Evolutionary conservation across 2,888 invertebrate genomes (phyloP).

Genomic region (Bibio marci): DNA sequence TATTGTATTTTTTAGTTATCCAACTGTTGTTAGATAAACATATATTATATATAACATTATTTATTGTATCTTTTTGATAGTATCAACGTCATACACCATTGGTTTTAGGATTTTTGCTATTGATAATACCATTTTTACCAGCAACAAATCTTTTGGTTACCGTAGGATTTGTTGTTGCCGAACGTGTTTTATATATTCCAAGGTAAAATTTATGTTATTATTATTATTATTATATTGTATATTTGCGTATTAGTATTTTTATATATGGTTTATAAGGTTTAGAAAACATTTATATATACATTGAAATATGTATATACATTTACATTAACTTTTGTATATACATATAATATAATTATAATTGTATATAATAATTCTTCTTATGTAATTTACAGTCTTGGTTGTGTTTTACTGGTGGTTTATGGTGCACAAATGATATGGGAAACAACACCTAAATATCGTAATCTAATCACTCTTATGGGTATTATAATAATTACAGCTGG

Average conservation of each 20-base stretch:
- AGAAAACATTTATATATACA: too few relatives aligned
- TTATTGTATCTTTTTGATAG: conserved; percentile 36
- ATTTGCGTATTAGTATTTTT: too few relatives aligned
- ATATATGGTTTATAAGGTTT: too few relatives aligned
- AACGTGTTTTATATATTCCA: conserved; percentile 76
- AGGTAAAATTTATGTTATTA: conserved; percentile 42
- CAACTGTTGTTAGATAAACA: too few relatives aligned
- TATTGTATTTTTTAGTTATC: too few relatives aligned
- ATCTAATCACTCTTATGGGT: conserved; percentile 33
- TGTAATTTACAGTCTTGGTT: conserved; percentile 47
- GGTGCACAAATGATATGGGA: conserved; percentile 52
- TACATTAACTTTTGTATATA: background rate
- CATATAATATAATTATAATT: background rate
- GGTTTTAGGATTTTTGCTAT: conserved; percentile 50
- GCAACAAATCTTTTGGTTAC: conserved; percentile 69
- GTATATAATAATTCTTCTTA: background rate
- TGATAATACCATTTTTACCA: conserved; percentile 69
- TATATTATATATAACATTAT: too few relatives aligned
- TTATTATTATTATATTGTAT: too few relatives aligned
- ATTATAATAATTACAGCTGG: conserved; percentile 41
- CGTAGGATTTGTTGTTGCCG: conserved; percentile 72
- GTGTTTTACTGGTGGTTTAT: conserved; percentile 56
- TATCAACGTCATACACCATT: conserved; percentile 47
- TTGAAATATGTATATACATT: too few relatives aligned
- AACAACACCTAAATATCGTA: conserved; percentile 25